Evolutionary conservation across 2,797 vertebrate species (phyloP), one percentile per base, ranked within the genome.

Genomic region (Crenichthys baileyi): DNA sequence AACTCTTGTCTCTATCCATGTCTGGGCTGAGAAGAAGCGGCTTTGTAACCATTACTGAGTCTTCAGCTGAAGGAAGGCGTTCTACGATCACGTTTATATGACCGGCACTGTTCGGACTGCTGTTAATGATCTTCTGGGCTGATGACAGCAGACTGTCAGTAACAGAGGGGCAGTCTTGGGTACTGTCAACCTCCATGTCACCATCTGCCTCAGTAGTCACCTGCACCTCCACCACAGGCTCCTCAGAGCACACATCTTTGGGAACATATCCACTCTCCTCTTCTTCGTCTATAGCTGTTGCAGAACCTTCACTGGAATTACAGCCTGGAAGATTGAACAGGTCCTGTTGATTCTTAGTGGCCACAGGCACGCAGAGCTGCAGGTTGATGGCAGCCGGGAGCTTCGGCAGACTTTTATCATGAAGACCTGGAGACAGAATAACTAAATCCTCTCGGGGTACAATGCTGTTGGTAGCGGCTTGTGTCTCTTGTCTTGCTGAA

Each of bases 31-130:
- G 94, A 31, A 97, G 95, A 31, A 98, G 97, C 0, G 96, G 94
- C 85, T 97, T 97, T 18, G 95, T 94, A 0, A 90, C 95, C 61
- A 94, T 91, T 65, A 95, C 95, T 0, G 92, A 90, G 71, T 97
- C 97, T 89, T 97, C 97, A 0, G 97, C 97, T 9, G 96, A 95
- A 0, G 98, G 98, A 86, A 99, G 94, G n/a, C 98, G 97, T 44
- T 99, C 98, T 15, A 99, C 98, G 15, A 99, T 99, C 87, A 99
- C 98, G 0, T 99, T 99, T 85, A 98, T 95, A 0, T 99, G 98
- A 2, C 97, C 98, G 0, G 96, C 96, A 26, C 95, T 96, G 83
- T 97, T 97, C 13, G 96, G 96, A 79, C 97, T 96, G 84, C 97
- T 97, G 91, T 88, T 98, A 86, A 99, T 98, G 70, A 99, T 99